Evolutionary conservation across 2,888 invertebrate species (phyloP).

Genomic region (Lepidocyrtinus sp.): DNA sequence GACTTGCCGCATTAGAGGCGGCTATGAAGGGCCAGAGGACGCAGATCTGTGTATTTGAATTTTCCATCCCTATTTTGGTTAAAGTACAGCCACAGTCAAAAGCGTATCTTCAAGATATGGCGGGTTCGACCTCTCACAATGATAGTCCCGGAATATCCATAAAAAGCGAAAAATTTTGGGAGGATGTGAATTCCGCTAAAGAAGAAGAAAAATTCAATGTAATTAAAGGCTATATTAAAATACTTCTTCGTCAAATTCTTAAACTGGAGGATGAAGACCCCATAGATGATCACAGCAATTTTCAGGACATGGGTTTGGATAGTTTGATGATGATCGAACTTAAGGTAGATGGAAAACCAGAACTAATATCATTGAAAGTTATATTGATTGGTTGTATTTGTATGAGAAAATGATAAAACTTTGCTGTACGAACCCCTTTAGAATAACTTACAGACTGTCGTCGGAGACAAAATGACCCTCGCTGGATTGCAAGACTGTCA

Average conservation of each 20-base stretch:
- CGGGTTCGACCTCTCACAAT: conserved; percentile 35
- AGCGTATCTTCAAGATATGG: conserved; percentile 56
- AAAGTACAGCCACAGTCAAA: conserved; percentile 49
- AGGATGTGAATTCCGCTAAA: conserved; percentile 51
- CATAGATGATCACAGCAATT: conserved; percentile 61
- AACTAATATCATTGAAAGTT: too few species aligned
- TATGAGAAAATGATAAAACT: too few species aligned
- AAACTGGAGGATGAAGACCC: conserved; percentile 47
- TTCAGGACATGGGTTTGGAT: conserved; percentile 62
- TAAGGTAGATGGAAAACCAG: too few species aligned
- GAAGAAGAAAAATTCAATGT: conserved; percentile 45
- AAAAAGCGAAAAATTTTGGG: conserved; percentile 53
- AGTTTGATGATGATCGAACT: conserved; percentile 62
- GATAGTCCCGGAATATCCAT: conserved; percentile 33
- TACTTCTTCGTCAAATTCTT: conserved; percentile 44
- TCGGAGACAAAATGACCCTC: conserved; percentile 45
- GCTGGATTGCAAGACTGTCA: conserved; percentile 42
- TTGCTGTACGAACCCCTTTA: too few species aligned
- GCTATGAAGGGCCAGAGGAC: conserved; percentile 35
- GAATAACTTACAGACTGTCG: conserved; percentile 48
- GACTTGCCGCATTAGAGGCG: conserved; percentile 52
- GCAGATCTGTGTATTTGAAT: conserved; percentile 48
- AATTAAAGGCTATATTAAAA: conserved; percentile 47
- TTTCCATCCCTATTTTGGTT: conserved; percentile 34
- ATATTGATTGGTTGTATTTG: too few species aligned